Base-by-base conservation (phyloP, 2,888 invertebrate species). In the Anarsia innoxiella region DNA sequence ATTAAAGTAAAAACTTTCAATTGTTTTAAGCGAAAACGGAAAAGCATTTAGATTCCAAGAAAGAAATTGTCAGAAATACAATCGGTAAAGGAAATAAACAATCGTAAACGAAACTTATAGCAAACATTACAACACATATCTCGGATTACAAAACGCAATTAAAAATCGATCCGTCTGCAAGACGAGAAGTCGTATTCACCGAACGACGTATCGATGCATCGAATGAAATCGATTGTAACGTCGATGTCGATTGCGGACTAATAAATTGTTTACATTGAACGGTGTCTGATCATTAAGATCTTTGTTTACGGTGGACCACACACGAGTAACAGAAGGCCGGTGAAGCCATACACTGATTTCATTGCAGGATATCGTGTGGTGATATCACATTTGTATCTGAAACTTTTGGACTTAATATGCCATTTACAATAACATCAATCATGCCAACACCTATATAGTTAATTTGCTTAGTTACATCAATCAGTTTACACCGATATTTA, bases 291-390 rank as follows among this genome's bases (percentile, higher is more conserved):
- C 75, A 73, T 79, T 80, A 79, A 78, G 73, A 77, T 69, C 71
- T 73, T 73, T 76, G 80, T 80, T 80, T 80, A 78, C 70, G 60
- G 59, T 50, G 54, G 77, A 79, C 82, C 82, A 82, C 83, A 82
- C 82, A 70, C 75, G 72, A 57, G 59, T 59, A 66, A 45, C 74
- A 70, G 73, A 66, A 13, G n/a, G 12, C 5, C 72, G 53, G 65
- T 61, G 74, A 75, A 75, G 73, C 76, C 76, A 62, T 77, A 72
- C 63, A 48, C 62, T 51, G 59, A 66, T 72, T 78, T 77, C 64
- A 79, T 75, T 74, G 78, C 80, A 77, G 78, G 80, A 82, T 76
- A 79, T 77, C 70, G 72, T 66, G 56, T 61, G 59, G 59, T 61
- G 67, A 73, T 76, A 73, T 75, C 70, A 69, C 65, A 74, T 73